Percentiles rank a stretch among this genome's conserved stretches.
Conservation (phyloP, 2,888 invertebrate species). For the Macrophya alboannulata region DNA sequence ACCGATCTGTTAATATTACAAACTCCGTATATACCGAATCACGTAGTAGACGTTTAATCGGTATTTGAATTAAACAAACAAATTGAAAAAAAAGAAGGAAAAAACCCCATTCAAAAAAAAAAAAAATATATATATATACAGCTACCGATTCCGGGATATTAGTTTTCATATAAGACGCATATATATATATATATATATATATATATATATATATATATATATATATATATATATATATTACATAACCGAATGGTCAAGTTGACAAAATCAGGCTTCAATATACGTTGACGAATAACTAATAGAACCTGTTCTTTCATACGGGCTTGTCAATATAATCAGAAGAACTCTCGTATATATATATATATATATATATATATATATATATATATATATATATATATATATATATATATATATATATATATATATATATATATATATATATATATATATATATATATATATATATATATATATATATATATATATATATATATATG, state of each 20-base stretch:
- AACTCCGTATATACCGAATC: not conserved
- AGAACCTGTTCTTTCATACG: conserved; percentile 2
- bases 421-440: too few species aligned
- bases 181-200: too few species aligned
- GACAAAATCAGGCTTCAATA: not conserved
- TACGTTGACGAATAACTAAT: not conserved
- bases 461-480: too few species aligned
- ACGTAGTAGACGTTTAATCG: not conserved
- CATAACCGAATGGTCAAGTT: not conserved
- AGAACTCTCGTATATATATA: not conserved
- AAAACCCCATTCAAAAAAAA: not conserved
- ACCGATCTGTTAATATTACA: not conserved
- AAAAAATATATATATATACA: not conserved
- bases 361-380: too few species aligned
- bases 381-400: too few species aligned
- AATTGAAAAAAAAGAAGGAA: not conserved
- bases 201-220: too few species aligned
- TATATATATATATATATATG: too few species aligned
- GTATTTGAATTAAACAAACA: conserved; percentile 11
- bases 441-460: too few species aligned
- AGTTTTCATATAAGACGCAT: not conserved
- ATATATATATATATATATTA: too few species aligned
- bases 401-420: too few species aligned
- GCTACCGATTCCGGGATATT: conserved; percentile 3
- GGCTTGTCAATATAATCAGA: not conserved